phyloP scores from a whole-genome alignment of 2,113 vertebrate species.

The Microtus pennsylvanicus region DNA sequence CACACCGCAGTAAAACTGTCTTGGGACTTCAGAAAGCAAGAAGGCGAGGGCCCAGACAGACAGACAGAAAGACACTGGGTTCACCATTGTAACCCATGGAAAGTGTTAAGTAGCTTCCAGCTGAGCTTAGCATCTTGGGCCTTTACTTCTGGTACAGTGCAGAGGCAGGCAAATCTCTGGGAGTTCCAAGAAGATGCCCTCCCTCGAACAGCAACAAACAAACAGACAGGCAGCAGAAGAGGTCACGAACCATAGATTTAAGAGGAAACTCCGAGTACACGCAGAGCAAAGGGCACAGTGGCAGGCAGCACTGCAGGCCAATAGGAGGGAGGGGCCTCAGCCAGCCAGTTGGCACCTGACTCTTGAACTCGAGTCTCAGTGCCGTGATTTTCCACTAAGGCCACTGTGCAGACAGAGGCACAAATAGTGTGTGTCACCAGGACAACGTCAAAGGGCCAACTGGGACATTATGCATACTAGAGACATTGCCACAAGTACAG shows the following conservation, averaged over 20 bases:
- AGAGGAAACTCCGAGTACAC: not conserved
- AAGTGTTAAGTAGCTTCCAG: not conserved
- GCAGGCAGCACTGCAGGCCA: not conserved
- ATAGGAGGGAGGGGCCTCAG: not conserved
- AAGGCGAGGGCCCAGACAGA: not conserved
- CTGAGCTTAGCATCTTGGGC: not conserved
- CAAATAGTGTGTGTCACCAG: not conserved
- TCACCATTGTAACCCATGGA: not conserved
- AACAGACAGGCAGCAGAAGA: not conserved
- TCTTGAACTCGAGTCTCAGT: not conserved
- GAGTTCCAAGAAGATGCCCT: not conserved
- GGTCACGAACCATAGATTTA: not conserved
- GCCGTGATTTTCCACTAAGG: not conserved
- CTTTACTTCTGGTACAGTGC: not conserved
- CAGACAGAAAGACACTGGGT: not conserved
- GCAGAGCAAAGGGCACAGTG: not conserved
- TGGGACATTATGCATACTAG: not conserved
- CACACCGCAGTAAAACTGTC: not conserved
- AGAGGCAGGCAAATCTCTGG: not conserved
- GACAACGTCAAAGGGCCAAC: too few species aligned
- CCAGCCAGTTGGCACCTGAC: not conserved
- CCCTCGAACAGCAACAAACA: not conserved
- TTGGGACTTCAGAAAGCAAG: not conserved
- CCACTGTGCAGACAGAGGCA: not conserved
- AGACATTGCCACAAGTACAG: not conserved